Evolutionary conservation across 2,797 vertebrate species (phyloP).

Genomic region (Hemibagrus guttatus): DNA sequence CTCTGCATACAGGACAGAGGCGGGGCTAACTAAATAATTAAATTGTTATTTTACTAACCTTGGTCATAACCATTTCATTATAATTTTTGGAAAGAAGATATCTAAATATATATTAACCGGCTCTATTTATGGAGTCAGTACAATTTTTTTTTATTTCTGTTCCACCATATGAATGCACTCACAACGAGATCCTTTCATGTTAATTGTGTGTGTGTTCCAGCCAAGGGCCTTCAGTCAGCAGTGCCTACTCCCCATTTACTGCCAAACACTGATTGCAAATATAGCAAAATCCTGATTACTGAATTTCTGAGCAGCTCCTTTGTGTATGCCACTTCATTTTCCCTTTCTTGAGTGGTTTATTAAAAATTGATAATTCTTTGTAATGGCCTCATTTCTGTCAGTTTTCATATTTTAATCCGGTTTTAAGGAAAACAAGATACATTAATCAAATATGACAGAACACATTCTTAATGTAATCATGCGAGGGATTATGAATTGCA

Average conservation of each 20-base stretch:
- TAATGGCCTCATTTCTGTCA: slow-evolving; percentile 92
- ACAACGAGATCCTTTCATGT: slow-evolving; percentile 69
- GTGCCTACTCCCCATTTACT: slow-evolving; percentile 60
- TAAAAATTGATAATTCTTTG: slow-evolving; percentile 90
- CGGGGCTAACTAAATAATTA: background rate
- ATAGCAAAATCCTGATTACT: slow-evolving; percentile 76
- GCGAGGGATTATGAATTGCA: slow-evolving; percentile 96
- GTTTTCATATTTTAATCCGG: slow-evolving; percentile 89
- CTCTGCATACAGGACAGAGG: too few relatives aligned
- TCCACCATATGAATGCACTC: slow-evolving; percentile 67
- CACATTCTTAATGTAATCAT: slow-evolving; percentile 97
- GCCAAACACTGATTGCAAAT: slow-evolving; percentile 74
- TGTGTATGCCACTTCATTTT: slow-evolving; percentile 67
- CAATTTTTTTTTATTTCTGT: slow-evolving; percentile 65
- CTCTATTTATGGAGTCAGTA: slow-evolving; percentile 54
- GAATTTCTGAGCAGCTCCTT: slow-evolving; percentile 71
- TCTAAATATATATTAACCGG: background rate
- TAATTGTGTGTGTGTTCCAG: slow-evolving; percentile 71
- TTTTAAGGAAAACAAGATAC: slow-evolving; percentile 93
- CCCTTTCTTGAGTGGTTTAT: slow-evolving; percentile 79
- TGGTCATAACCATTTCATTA: background rate
- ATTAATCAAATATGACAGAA: slow-evolving; percentile 99
- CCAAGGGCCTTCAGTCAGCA: slow-evolving; percentile 66
- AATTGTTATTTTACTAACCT: background rate
- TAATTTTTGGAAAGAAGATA: background rate